Percentiles rank a stretch among this genome's conserved stretches.
phyloP scores from a whole-genome alignment of 2,113 vertebrate genomes.

The Perca schrenkii region DNA sequence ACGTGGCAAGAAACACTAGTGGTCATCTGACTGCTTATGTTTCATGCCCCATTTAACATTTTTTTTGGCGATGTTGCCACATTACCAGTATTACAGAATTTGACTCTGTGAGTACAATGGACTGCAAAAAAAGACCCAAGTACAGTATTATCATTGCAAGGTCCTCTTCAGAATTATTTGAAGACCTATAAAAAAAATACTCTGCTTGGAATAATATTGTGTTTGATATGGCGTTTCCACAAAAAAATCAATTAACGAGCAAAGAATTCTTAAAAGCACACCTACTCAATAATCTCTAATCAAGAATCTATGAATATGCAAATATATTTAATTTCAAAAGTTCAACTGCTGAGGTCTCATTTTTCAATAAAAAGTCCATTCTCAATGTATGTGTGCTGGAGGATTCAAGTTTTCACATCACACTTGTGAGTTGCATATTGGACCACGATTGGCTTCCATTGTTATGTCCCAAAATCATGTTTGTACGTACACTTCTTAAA shows the following conservation, averaged over 20 bases:
- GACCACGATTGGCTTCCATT: neutral
- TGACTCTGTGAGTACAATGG: neutral
- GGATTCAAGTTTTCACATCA: neutral
- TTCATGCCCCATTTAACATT: neutral
- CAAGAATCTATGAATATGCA: neutral
- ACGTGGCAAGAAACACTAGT: neutral
- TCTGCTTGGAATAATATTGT: neutral
- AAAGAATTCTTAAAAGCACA: neutral
- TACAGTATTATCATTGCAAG: neutral
- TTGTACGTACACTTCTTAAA: too few species aligned
- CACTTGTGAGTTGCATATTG: neutral
- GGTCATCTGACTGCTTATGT: too few species aligned
- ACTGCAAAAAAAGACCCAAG: neutral
- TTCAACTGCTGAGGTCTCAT: neutral
- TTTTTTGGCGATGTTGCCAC: neutral
- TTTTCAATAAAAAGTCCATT: neutral
- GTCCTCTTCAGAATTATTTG: neutral
- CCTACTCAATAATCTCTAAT: neutral
- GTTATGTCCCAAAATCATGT: neutral
- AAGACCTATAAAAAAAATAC: neutral
- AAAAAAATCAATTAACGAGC: neutral
- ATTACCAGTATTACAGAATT: neutral
- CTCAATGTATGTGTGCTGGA: neutral
- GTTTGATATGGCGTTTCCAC: neutral
- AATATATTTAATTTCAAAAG: neutral